A percentile compares a stretch with the other conserved stretches of the same genome.
Evolutionary conservation across 2,113 vertebrate species (phyloP).

Genomic region (Eudorcas thomsonii): DNA sequence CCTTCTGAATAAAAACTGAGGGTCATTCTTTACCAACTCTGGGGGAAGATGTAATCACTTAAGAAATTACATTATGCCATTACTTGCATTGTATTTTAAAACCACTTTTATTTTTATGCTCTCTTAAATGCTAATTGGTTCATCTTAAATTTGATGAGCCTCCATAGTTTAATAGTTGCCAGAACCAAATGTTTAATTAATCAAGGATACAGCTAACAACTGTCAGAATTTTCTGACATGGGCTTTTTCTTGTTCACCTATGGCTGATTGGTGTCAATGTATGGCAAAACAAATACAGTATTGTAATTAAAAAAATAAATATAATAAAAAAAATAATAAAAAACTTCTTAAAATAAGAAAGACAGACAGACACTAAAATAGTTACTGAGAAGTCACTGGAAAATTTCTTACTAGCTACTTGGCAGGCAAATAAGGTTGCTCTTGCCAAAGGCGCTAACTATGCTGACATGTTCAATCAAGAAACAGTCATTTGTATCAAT

Average conservation of each 20-base stretch:
- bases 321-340: too few relatives aligned
- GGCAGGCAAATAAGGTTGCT: not conserved
- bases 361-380: not conserved
- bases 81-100: constrained; percentile 21
- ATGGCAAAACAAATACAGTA: too few relatives aligned
- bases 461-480: constrained; percentile 42
- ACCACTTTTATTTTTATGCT: not conserved
- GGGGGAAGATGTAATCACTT: not conserved
- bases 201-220: not conserved
- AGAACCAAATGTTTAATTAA: not conserved
- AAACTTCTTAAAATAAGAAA: not conserved
- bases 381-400: constrained; percentile 18
- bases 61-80: not conserved
- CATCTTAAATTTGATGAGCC: not conserved
- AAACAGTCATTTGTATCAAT: constrained; percentile 31
- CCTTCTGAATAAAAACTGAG: not conserved
- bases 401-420: constrained; percentile 22
- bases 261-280: too few relatives aligned
- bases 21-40: not conserved
- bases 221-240: not conserved
- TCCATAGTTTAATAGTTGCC: not conserved
- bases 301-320: too few relatives aligned
- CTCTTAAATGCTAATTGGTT: not conserved
- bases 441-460: not conserved
- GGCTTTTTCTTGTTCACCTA: not conserved